Evolutionary conservation across 2,113 vertebrate genomes (phyloP).

Genomic region (Oreochromis spilurus): DNA sequence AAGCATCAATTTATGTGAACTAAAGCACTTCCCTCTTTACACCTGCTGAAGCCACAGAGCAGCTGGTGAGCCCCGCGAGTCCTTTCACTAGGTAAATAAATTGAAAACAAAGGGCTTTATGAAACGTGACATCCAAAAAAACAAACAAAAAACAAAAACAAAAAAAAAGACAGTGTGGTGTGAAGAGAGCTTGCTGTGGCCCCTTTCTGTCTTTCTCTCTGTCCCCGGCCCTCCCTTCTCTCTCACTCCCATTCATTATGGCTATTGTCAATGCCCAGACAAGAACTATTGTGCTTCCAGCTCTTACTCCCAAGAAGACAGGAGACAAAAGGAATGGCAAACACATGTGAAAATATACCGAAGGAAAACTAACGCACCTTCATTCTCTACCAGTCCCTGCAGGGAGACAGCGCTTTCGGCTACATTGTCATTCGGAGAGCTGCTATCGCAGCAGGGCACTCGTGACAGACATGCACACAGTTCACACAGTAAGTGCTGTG

Average conservation of each 20-base stretch:
- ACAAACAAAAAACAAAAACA: not conserved
- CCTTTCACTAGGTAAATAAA: not conserved
- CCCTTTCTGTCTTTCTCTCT: not conserved
- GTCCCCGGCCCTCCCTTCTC: not conserved
- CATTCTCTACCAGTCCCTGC: not conserved
- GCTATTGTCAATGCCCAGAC: constrained; percentile 62
- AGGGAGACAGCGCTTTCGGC: not conserved
- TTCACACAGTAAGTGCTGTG: not conserved
- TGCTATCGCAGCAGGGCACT: not conserved
- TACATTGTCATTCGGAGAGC: not conserved
- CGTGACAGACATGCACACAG: not conserved
- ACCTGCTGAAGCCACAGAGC: not conserved
- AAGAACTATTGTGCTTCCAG: constrained; percentile 60
- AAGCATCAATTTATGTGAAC: not conserved
- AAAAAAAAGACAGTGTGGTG: constrained; percentile 27
- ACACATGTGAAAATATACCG: constrained; percentile 8
- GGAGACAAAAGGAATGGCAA: not conserved
- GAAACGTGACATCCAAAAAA: constrained; percentile 3
- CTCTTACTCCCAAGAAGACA: constrained; percentile 41
- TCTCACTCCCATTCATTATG: constrained; percentile 47
- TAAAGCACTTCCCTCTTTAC: not conserved
- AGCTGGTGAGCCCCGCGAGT: not conserved
- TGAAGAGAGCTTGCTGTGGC: constrained; percentile 22
- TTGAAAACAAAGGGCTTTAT: constrained; percentile 21
- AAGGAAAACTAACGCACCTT: constrained; percentile 1